Percentiles rank a stretch among this genome's conserved stretches.
phyloP scores from a whole-genome alignment of 2,797 vertebrate species.

The Chloroceryle amazona region DNA sequence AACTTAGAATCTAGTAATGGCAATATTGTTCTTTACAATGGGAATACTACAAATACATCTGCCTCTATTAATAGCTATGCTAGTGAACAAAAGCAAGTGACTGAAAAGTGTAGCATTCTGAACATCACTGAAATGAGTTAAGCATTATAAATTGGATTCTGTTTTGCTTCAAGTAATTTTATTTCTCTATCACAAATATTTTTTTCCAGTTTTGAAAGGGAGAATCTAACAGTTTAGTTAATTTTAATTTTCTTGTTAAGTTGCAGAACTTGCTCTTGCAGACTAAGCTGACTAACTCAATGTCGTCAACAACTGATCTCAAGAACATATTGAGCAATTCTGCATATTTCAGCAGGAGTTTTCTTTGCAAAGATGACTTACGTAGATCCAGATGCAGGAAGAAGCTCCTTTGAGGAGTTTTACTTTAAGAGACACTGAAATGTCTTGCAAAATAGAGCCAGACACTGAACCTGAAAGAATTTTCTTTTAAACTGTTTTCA shows the following conservation, averaged over 20 bases:
- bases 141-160: not conserved
- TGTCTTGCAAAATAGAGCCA: not conserved
- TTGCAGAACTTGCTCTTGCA: not conserved
- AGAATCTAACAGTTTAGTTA: not conserved
- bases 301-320: not conserved
- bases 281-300: not conserved
- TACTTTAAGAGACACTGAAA: not conserved
- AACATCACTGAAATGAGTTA: not conserved
- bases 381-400: not conserved
- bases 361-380: conserved; percentile 16
- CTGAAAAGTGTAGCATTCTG: not conserved
- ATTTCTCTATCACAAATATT: not conserved
- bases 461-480: not conserved
- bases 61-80: not conserved
- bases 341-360: conserved; percentile 4
- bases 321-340: conserved; percentile 6
- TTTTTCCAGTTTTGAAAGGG: not conserved
- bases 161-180: conserved; percentile 2
- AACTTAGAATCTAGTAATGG: not conserved
- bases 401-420: not conserved
- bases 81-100: not conserved
- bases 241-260: conserved; percentile 5
- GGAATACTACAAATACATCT: not conserved
- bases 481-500: not conserved
- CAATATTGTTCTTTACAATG: not conserved